Conservation (phyloP, 1,140 invertebrate genomes). For the Leptinotarsa defecta region DNA sequence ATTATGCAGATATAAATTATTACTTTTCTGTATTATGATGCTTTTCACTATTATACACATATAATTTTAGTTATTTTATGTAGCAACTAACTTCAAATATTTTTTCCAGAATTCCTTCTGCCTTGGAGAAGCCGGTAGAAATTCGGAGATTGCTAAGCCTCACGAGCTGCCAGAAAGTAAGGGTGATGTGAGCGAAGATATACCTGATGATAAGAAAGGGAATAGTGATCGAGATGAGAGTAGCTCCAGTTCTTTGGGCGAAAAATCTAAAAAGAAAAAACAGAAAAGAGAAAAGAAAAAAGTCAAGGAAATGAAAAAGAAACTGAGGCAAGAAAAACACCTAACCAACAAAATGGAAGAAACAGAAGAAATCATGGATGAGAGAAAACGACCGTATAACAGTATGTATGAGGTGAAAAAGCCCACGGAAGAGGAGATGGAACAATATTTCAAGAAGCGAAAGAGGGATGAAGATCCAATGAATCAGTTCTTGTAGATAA, state of each 20-base stretch:
- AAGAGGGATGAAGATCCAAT: constrained; percentile 89
- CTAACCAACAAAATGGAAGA: constrained; percentile 68
- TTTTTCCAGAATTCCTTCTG: constrained; percentile 78
- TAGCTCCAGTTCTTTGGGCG: constrained; percentile 45
- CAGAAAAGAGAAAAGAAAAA: constrained; percentile 70
- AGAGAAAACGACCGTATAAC: constrained; percentile 90
- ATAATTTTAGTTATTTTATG: too few species aligned
- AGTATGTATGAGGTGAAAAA: constrained; percentile 82
- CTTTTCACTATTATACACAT: too few species aligned
- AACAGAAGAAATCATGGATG: constrained; percentile 74
- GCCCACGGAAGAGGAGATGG: constrained; percentile 90
- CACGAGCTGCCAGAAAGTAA: constrained; percentile 30
- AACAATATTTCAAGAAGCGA: constrained; percentile 89
- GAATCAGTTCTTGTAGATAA: constrained; percentile 66
- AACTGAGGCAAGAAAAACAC: constrained; percentile 64
- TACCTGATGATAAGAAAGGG: constrained; percentile 35
- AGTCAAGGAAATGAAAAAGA: constrained; percentile 63
- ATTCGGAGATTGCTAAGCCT: constrained; percentile 44
- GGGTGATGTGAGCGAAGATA: constrained; percentile 32
- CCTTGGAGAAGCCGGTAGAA: constrained; percentile 79
- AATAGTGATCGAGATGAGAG: constrained; percentile 14
- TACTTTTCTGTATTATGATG: too few species aligned
- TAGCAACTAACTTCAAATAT: not conserved
- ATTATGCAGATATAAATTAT: too few species aligned
- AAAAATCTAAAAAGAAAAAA: constrained; percentile 33